These are phyloP conservation scores for Sminthurides bifidus DNA, from an alignment of 1,140 invertebrate genomes.

Conservation along the genomic window DNA sequence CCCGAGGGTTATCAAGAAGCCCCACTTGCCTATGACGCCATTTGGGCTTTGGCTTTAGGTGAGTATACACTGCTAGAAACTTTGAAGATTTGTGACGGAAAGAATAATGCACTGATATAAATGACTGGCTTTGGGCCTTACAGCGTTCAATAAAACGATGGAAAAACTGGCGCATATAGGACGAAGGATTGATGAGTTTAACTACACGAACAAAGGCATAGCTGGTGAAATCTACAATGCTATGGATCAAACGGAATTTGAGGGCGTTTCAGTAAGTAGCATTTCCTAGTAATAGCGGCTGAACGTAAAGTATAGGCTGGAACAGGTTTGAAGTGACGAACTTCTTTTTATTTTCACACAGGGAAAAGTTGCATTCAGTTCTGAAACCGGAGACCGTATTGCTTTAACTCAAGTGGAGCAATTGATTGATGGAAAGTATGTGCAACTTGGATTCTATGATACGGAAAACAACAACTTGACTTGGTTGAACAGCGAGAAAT, in stretches of 20 bases:
- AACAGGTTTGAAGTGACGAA: not conserved
- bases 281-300: no score
- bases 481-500: conserved; percentile 53
- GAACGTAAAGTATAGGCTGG: not conserved
- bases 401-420: conserved; percentile 98
- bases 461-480: conserved; percentile 87
- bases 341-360: not conserved
- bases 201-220: conserved; percentile 91
- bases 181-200: conserved; percentile 83
- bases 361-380: conserved; percentile 14
- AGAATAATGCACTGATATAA: not conserved
- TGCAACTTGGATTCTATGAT: conserved; percentile 88
- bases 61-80: conserved; percentile 32
- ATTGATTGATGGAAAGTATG: conserved; percentile 86
- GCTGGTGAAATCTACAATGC: conserved; percentile 91
- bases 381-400: conserved; percentile 90
- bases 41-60: conserved; percentile 93
- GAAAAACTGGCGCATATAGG: conserved; percentile 63
- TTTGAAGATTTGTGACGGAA: conserved; percentile 2
- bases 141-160: conserved; percentile 94
- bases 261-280: conserved; percentile 85
- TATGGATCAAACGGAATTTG: conserved; percentile 93
- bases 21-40: conserved; percentile 95
- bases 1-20: conserved; percentile 96
- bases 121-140: not conserved